Percentiles rank a stretch among this genome's conserved stretches.
Conservation (phyloP, 2,888 invertebrate genomes). For the Caenorhabditis sp. region DNA sequence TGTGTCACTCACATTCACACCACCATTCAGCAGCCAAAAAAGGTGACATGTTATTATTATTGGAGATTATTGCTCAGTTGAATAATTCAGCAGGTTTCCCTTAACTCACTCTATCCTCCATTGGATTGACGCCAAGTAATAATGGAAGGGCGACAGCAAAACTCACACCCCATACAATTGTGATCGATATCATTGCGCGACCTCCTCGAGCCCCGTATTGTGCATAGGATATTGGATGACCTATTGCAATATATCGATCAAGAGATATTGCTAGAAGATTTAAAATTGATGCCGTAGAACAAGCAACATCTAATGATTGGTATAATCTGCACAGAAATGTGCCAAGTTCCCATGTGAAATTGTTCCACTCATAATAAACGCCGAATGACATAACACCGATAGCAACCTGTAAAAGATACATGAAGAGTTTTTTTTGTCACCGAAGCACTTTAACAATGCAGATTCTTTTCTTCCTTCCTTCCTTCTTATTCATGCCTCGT, state of each 20-base stretch:
- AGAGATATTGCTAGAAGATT: slow-evolving; percentile 96
- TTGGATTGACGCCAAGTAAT: slow-evolving; percentile 89
- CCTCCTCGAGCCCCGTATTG: slow-evolving; percentile 63
- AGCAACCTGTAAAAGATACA: slow-evolving; percentile 77
- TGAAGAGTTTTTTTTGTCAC: background rate
- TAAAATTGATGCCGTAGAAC: slow-evolving; percentile 96
- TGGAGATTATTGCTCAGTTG: slow-evolving; percentile 20
- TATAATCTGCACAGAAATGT: slow-evolving; percentile 93
- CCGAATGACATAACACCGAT: slow-evolving; percentile 98
- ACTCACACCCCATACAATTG: slow-evolving; percentile 92
- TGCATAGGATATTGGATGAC: slow-evolving; percentile 68
- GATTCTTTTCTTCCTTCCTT: too few relatives aligned
- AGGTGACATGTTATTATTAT: slow-evolving; percentile 36
- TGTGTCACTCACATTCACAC: too few relatives aligned
- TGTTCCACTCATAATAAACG: slow-evolving; percentile 84
- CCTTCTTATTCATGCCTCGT: too few relatives aligned
- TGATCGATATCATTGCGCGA: slow-evolving; percentile 91
- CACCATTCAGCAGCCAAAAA: background rate
- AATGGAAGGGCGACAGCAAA: slow-evolving; percentile 95
- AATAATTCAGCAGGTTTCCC: slow-evolving; percentile 25
- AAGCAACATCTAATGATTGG: slow-evolving; percentile 96
- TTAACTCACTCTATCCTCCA: slow-evolving; percentile 44
- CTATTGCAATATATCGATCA: slow-evolving; percentile 78
- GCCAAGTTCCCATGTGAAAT: slow-evolving; percentile 82
- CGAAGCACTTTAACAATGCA: too few relatives aligned